Evolutionary conservation across 2,888 invertebrate genomes (phyloP), one percentile per base, ranked within the genome.

Genomic region (Melitaea athalia): DNA sequence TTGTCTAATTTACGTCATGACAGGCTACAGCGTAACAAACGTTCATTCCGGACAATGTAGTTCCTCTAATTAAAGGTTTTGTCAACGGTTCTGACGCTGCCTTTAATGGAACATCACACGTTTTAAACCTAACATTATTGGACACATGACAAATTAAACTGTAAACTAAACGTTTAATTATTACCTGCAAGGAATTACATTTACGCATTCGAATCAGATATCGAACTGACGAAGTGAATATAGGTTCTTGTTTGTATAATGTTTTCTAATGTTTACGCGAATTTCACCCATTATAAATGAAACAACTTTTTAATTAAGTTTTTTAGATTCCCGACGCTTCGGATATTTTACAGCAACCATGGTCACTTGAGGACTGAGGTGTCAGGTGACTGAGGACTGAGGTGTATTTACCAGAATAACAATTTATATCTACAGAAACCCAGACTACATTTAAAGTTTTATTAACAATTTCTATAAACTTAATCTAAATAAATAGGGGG

Each of bases 1-100:
- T 72, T 74, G 71, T 72, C 69, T 66, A 69, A 71, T 72, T 65
- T 70, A 67, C 64, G 67, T 70, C 67, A 69, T 62, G 67, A 57
- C 67, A 61, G 57, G 42, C 52, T 63, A 59, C 66, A 31, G 55
- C 61, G 65, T 62, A 45, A 66, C 67, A 24, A 60, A 59, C 63
- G 43, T 69, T 63, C 53, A 45, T 63, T 63, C 61, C 64, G 50
- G 63, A 64, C 70, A 63, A 68, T 68, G 53, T 68, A 66, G 69
- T 67, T 67, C 43, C 63, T 53, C 47, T 67, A 64, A 66, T 65
- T 38, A 59, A 63, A 59, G 57, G 66, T 61, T 69, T 49, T 69
- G 68, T 69, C 68, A 64, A 63, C 61, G 63, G 63, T 63, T 53
- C 59, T 57, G 42, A 33, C 55, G 15, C 59, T 38, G 61, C 60